Evolutionary conservation across 2,888 invertebrate genomes (phyloP), one percentile per base, ranked within the genome.

Genomic region (Pachymerium ferrugineum): DNA sequence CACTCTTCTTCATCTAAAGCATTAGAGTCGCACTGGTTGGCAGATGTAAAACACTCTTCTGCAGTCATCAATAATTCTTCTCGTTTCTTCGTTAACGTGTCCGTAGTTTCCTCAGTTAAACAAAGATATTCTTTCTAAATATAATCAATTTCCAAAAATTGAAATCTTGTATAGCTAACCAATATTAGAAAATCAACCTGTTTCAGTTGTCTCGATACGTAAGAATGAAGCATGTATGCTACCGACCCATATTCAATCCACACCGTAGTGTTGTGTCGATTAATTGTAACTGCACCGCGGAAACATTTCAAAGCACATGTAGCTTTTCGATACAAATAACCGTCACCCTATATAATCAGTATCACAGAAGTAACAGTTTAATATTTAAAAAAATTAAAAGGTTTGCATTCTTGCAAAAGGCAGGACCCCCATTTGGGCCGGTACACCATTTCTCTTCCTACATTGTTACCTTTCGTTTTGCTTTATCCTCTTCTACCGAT

Each of bases 171-270:
- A 28, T 69, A 25, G 6, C 10, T 8, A 62, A 62, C 62, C 8
- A 14, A 5, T 35, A 71, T 8, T 3, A 38, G 42, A 42, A 28
- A 47, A 19, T 70, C 1, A 70, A 70, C 92, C 82, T 90, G 90
- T 81, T 93, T 94, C 72, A 95, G 84, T 73, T 92, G 86, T 74
- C 95, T 87, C 0, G 94, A 94, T 80, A 93, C 93, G 82, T 91
- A 93, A 0, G 96, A 93, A 81, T 94, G 94, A 16, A 95, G 89
- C 78, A 89, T 90, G 80, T 97, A 97, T 1, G 92, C 91, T 79
- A 96, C 91, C 35, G 90, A 89, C 1, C 96, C 97, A 81, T 90
- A 94, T 81, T 97, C 97, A 73, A 94, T 92, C 91, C 93, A 92
- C 79, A 96, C 84, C 72, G 89, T 88, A 69, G 89, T 87, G 79